Percentiles rank a stretch among this genome's conserved stretches.
Conservation (phyloP, 2,888 invertebrate species). For the Tenthredo scrophulariae region DNA sequence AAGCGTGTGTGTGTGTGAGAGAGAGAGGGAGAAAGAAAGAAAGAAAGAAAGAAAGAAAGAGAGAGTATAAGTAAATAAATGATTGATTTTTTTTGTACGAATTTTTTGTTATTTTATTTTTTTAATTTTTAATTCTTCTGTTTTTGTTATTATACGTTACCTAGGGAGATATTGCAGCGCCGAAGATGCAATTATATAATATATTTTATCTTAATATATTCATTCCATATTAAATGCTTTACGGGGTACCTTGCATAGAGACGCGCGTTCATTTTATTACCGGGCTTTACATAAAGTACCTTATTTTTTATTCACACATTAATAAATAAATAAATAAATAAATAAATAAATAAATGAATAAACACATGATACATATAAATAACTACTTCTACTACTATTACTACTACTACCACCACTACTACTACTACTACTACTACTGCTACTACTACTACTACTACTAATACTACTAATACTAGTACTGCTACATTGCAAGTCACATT, state of each 20-base stretch:
- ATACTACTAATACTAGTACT: conserved; percentile 6
- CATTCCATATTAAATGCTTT: conserved; percentile 74
- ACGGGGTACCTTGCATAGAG: conserved; percentile 70
- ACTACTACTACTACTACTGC: background rate
- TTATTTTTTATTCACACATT: conserved; percentile 59
- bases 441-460: background rate
- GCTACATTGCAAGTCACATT: conserved; percentile 36
- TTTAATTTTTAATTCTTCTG: conserved; percentile 57
- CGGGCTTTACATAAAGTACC: conserved; percentile 73
- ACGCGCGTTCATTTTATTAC: conserved; percentile 67
- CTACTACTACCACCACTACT: background rate
- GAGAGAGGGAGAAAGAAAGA: background rate
- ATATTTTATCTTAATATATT: conserved; percentile 75
- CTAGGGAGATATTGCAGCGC: conserved; percentile 58
- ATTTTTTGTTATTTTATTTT: conserved; percentile 51
- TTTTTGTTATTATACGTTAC: conserved; percentile 62
- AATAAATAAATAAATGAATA: background rate
- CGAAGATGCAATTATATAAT: conserved; percentile 67
- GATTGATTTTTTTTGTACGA: conserved; percentile 42
- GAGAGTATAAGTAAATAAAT: background rate
- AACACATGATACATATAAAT: background rate
- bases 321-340: background rate
- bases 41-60: background rate
- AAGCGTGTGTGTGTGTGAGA: background rate
- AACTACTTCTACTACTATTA: no score